Evolutionary conservation across 2,888 invertebrate species (phyloP), one percentile per base, ranked within the genome.

Genomic region (Lobophora halterata): DNA sequence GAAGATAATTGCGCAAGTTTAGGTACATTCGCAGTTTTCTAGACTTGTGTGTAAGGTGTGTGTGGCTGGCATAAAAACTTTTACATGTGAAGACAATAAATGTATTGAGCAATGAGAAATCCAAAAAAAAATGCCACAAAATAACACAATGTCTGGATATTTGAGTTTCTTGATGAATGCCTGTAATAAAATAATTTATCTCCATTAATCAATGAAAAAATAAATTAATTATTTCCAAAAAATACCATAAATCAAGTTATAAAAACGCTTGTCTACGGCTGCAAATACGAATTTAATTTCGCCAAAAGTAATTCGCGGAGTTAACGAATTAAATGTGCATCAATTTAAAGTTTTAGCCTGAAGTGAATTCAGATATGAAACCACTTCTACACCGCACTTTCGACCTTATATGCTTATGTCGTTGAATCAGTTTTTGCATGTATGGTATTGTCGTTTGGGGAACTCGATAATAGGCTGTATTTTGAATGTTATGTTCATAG

Each of bases 211-310:
- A 6, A 17, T 6, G 2, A 5, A 5, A 27, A 28, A 20, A 24
- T 25, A 43, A 30, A 29, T 32, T 27, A 37, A 43, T 43, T 38
- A 24, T 17, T 13, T 12, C 6, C 29, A 10, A 26, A 43, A 43
- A 20, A 12, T 11, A 10, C 12, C 17, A 38, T 43, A 37, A 43
- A 37, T 43, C 37, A 43, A 37, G 32, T 33, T 33, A 34, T 24
- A 23, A 43, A 42, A 29, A 25, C 29, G 24, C 43, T 43, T 43
- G 43, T 43, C 43, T 43, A 43, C 42, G 36, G 42, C 33, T 33
- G 36, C 43, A 43, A 75, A 76, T 75, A 67, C 62, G 69, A 56
- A 70, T 76, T 70, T 74, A 76, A 76, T 76, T 75, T 72, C 64
- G 58, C 55, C 63, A 58, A 64, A 72, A 73, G 69, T 71, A 55